Evolutionary conservation across 2,797 vertebrate species (phyloP).

Genomic region (Onychomys leucogaster): DNA sequence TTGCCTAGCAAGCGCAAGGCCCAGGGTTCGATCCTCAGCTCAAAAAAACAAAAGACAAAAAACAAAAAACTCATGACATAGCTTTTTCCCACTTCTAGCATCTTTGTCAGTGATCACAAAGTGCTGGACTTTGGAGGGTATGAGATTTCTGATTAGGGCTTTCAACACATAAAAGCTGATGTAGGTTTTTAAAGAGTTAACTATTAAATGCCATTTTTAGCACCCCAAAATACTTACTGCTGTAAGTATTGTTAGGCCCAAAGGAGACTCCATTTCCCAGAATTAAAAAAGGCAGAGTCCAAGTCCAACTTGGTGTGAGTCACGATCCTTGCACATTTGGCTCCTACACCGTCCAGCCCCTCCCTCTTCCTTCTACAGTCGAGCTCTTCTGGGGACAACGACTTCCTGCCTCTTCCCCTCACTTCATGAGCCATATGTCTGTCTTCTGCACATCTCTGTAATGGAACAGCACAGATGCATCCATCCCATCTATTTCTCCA

Average conservation of each 20-base stretch:
- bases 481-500: background rate
- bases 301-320: background rate
- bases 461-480: background rate
- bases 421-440: background rate
- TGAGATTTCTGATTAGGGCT: background rate
- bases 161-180: background rate
- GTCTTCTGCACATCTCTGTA: background rate
- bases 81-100: background rate
- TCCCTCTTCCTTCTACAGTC: background rate
- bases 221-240: background rate
- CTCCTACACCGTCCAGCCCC: background rate
- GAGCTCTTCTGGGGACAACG: background rate
- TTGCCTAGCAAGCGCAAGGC: too few species aligned
- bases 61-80: background rate
- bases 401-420: background rate
- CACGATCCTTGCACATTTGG: background rate
- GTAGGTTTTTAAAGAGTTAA: background rate
- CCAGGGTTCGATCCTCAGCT: too few species aligned
- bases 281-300: background rate
- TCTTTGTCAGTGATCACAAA: background rate
- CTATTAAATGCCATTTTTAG: background rate
- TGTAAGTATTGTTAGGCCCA: background rate
- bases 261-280: background rate
- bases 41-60: too few species aligned
- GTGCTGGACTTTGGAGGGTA: background rate